These are phyloP conservation scores for Fregata magnificens DNA, from an alignment of 2,113 vertebrate genomes.

Conservation along the genomic window DNA sequence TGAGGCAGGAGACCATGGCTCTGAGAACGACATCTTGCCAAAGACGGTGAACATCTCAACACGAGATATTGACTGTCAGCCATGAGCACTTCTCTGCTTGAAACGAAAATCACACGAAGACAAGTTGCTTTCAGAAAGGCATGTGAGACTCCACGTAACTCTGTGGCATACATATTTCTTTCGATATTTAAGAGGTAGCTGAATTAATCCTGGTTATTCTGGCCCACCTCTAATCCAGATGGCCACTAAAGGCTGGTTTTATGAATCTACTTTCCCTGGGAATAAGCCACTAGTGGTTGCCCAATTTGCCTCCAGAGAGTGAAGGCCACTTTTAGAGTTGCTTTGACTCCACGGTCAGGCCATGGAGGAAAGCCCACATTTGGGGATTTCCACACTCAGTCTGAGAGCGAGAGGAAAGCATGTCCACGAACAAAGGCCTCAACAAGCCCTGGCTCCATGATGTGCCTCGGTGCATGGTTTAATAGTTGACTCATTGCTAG, in stretches of 20 bases:
- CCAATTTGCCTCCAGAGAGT: neutral
- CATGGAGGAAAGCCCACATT: neutral
- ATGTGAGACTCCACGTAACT: neutral
- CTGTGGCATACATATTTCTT: neutral
- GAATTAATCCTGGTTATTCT: neutral
- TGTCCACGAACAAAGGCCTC: fast-evolving
- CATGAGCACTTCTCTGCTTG: neutral
- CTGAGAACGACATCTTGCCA: neutral
- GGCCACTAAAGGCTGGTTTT: neutral
- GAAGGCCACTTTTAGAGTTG: neutral
- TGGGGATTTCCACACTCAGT: neutral
- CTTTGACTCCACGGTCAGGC: fast-evolving
- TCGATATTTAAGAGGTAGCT: neutral
- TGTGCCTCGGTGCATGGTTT: neutral
- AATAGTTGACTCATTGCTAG: neutral
- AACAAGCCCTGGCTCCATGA: neutral
- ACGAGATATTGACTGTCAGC: neutral
- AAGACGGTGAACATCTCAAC: neutral
- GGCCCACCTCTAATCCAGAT: neutral
- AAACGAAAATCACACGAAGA: neutral
- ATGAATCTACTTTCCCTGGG: neutral
- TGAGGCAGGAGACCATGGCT: neutral
- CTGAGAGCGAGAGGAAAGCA: neutral
- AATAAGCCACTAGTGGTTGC: neutral
- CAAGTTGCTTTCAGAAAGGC: neutral